phyloP scores from a whole-genome alignment of 2,113 vertebrate species.

The Hipposideros armiger region DNA sequence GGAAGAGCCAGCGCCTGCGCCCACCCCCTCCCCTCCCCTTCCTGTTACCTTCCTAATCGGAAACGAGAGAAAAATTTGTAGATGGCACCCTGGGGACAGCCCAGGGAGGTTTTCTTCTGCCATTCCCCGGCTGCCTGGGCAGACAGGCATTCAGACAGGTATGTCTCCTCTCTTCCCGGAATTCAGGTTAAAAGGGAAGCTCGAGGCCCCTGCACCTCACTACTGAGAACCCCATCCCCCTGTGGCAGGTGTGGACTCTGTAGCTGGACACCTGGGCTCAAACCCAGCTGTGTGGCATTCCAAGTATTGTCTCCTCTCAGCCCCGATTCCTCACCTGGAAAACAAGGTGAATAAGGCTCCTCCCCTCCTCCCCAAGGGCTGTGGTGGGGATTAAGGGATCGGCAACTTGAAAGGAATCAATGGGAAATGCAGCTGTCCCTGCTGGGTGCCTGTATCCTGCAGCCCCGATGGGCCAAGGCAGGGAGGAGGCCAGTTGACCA shows the following conservation, averaged over 20 bases:
- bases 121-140: fast-evolving
- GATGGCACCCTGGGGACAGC: neutral
- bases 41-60: neutral
- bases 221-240: neutral
- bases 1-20: neutral
- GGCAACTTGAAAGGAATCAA: neutral
- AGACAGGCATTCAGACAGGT: neutral
- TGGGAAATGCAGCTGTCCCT: neutral
- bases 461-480: no score
- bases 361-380: no score
- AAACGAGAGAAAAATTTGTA: neutral
- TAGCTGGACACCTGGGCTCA: neutral
- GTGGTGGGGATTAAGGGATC: neutral
- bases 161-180: neutral
- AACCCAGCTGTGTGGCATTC: neutral
- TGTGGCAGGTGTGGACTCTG: neutral
- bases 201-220: no score
- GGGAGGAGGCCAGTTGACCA: neutral
- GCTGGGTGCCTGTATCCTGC: fast-evolving
- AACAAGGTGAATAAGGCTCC: no score
- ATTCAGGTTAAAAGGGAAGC: neutral
- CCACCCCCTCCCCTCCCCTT: neutral
- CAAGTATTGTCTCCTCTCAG: neutral
- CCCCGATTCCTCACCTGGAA: neutral
- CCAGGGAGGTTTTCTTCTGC: neutral